Percentiles rank a stretch among this genome's conserved stretches.
phyloP scores from a whole-genome alignment of 2,888 invertebrate genomes.

The Prenolepis imparis region DNA sequence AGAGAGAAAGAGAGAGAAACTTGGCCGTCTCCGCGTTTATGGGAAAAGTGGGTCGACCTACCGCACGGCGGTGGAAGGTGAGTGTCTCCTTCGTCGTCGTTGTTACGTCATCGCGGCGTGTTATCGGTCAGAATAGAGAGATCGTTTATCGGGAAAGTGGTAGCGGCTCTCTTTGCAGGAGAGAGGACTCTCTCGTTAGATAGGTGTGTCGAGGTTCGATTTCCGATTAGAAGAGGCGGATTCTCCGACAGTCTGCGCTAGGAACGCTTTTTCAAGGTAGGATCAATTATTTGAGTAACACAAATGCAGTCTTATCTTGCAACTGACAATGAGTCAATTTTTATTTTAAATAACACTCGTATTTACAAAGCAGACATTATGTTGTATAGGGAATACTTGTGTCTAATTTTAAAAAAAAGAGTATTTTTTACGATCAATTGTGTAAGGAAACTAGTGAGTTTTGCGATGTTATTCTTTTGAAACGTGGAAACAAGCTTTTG shows the following conservation, averaged over 20 bases:
- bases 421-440: background rate
- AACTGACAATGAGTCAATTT: background rate
- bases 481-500: background rate
- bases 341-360: background rate
- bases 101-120: slow-evolving; percentile 39
- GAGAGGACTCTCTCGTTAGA: background rate
- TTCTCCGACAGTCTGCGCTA: background rate
- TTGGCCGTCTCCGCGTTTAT: slow-evolving; percentile 23
- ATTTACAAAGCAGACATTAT: background rate
- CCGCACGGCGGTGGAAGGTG: slow-evolving; percentile 58
- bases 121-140: slow-evolving; percentile 30
- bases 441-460: background rate
- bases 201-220: slow-evolving; percentile 41
- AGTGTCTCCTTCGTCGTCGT: slow-evolving; percentile 43
- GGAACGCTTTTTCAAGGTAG: background rate
- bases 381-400: background rate
- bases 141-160: slow-evolving; percentile 26
- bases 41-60: slow-evolving; percentile 61
- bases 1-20: background rate
- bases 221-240: slow-evolving; percentile 53
- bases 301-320: background rate
- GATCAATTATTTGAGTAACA: background rate
- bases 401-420: background rate
- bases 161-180: too few relatives aligned
- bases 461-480: background rate